phyloP scores from a whole-genome alignment of 1,140 invertebrate species.

The Panagrolaimus sp. region DNA sequence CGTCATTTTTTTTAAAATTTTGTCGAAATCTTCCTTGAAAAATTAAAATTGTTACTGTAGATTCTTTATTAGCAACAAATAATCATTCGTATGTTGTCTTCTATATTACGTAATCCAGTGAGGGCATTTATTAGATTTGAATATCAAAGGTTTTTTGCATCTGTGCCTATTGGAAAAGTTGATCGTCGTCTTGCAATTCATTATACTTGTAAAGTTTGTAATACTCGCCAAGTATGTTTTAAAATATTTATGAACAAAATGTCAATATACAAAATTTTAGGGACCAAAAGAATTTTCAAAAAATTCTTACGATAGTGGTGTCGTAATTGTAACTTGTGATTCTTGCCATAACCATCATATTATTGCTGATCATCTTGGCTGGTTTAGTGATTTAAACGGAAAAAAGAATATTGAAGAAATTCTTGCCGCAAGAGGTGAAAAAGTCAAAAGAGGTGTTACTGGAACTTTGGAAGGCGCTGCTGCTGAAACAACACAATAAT shows the following conservation, averaged over 20 bases:
- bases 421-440: conserved; percentile 60
- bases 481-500: background rate
- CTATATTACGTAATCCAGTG: background rate
- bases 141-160: background rate
- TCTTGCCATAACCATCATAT: conserved; percentile 60
- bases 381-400: conserved; percentile 61
- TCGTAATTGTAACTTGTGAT: conserved; percentile 60
- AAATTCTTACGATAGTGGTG: conserved; percentile 60
- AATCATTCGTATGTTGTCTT: background rate
- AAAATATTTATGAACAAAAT: background rate
- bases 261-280: conserved; percentile 40
- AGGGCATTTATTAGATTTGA: background rate
- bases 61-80: too few species aligned
- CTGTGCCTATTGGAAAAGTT: conserved; percentile 10
- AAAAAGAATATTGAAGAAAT: conserved; percentile 63
- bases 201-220: conserved; percentile 57
- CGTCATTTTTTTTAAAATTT: too few species aligned
- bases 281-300: conserved; percentile 61
- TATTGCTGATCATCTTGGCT: conserved; percentile 63
- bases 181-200: conserved; percentile 32
- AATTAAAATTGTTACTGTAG: too few species aligned
- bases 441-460: conserved; percentile 39
- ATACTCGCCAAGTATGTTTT: conserved; percentile 41
- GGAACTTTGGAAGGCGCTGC: background rate
- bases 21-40: too few species aligned